These are phyloP conservation scores for Sebastes variabilis DNA, from an alignment of 2,797 vertebrate genomes.

Conservation along the genomic window DNA sequence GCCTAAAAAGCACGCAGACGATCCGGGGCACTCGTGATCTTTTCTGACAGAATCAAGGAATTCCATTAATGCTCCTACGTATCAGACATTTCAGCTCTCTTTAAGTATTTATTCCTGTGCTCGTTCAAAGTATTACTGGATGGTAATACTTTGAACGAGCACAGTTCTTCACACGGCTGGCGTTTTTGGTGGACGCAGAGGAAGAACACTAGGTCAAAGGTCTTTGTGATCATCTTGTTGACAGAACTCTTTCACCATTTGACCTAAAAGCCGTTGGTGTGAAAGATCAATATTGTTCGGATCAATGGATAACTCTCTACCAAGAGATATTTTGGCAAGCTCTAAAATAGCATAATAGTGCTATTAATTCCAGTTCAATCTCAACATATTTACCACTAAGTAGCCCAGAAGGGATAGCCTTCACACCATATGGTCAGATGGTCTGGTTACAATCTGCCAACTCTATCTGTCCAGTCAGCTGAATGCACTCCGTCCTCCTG, in stretches of 20 bases:
- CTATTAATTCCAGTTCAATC: conserved; percentile 49
- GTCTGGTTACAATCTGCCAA: conserved; percentile 69
- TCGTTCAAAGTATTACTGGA: no score
- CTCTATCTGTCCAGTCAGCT: conserved; percentile 70
- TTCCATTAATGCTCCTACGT: conserved; percentile 56
- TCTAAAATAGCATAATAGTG: conserved; percentile 25
- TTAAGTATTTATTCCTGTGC: conserved; percentile 59
- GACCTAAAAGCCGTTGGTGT: neutral
- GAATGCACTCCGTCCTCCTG: conserved; percentile 56
- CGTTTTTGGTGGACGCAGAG: neutral
- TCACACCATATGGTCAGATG: conserved; percentile 67
- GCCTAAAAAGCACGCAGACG: conserved; percentile 22
- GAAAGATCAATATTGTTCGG: neutral
- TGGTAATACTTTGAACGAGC: conserved; percentile 3
- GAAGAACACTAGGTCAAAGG: neutral
- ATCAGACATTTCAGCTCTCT: conserved; percentile 48
- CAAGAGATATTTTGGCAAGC: conserved; percentile 13
- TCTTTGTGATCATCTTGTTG: neutral
- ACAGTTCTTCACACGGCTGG: neutral
- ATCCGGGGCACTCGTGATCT: conserved; percentile 22
- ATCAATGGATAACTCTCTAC: conserved; percentile 6
- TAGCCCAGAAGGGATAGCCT: conserved; percentile 57
- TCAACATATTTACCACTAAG: conserved; percentile 60
- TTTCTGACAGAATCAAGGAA: conserved; percentile 69
- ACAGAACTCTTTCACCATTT: neutral